Evolutionary conservation across 2,888 invertebrate species (phyloP), one percentile per base, ranked within the genome.

Genomic region (Synanthedon vespiformis): DNA sequence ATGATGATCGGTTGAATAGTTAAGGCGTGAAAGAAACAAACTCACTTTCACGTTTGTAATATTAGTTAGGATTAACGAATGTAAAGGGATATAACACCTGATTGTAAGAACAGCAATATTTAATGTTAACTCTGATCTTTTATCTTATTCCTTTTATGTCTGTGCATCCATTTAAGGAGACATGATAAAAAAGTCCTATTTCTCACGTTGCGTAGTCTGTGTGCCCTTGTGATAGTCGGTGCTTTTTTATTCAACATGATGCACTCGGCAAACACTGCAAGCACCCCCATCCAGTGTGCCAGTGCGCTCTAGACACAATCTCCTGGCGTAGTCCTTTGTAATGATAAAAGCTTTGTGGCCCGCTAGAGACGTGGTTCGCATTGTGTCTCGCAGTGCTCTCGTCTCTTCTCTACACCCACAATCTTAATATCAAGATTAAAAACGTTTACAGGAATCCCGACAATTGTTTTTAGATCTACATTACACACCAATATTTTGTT

Each of bases 331-430:
- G 55, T 64, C 61, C 59, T 71, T 72, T 73, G 70, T 74, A 68
- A 72, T 67, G 69, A 64, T 64, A 66, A 67, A 67, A 67, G 68
- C 68, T 67, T 61, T 57, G 54, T 58, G 55, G 60, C 54, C 61
- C 59, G 60, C 61, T 55, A 57, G 57, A 13, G 13, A 56, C 57
- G 56, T 60, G 57, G 62, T 65, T 63, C 65, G 63, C 68, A 62
- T 65, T 67, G 61, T 61, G 61, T 58, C 54, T 58, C 58, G 54
- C 44, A 44, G 13, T 12, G 44, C n/a, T n/a, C 44, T n/a, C 44
- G n/a, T 44, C 44, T 44, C 44, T 41, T 41, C n/a, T n/a, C 12
- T 6, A 12, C 44, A 14, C n/a, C 44, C 5, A 14, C 44, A 14
- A 13, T 44, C 44, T 44, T 44, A 44, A 44, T 44, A n/a, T 44